Percentiles rank a stretch among this genome's conserved stretches.
These are phyloP conservation scores for Zingel zingel DNA, from an alignment of 2,113 vertebrate genomes.

Conservation along the genomic window DNA sequence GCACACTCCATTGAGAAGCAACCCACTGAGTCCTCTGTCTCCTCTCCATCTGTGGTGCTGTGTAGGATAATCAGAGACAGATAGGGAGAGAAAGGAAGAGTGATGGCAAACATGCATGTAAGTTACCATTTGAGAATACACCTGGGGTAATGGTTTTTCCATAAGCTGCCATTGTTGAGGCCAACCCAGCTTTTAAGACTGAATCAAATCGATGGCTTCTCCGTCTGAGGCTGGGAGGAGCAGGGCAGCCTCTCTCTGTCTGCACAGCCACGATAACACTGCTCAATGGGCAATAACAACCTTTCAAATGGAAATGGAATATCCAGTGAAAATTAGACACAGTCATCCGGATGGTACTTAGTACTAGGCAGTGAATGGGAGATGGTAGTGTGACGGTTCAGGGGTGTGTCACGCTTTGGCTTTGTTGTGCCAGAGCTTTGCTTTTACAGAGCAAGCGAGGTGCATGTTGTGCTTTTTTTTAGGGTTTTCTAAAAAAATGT, in stretches of 20 bases:
- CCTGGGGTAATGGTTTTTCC: conserved; percentile 80
- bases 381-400: conserved; percentile 36
- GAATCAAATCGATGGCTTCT: conserved; percentile 79
- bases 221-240: conserved; percentile 60
- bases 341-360: conserved; percentile 63
- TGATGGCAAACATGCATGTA: conserved; percentile 55
- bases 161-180: conserved; percentile 74
- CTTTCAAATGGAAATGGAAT: conserved; percentile 79
- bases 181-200: conserved; percentile 76
- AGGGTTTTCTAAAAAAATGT: not conserved
- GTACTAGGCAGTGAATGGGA: conserved; percentile 42
- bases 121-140: conserved; percentile 74
- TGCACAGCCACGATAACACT: conserved; percentile 73
- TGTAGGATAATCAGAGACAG: conserved; percentile 31
- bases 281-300: conserved; percentile 68
- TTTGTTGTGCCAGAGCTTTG: conserved; percentile 42
- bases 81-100: conserved; percentile 4
- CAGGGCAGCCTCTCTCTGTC: conserved; percentile 56
- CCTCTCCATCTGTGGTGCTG: conserved; percentile 54
- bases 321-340: conserved; percentile 71
- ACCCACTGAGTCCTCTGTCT: conserved; percentile 56
- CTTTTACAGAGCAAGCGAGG: conserved; percentile 7
- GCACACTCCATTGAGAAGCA: conserved; percentile 65
- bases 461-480: conserved; percentile 15
- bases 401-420: conserved; percentile 47